Evolutionary conservation across 2,113 vertebrate genomes (phyloP).

Genomic region (Zingel zingel): DNA sequence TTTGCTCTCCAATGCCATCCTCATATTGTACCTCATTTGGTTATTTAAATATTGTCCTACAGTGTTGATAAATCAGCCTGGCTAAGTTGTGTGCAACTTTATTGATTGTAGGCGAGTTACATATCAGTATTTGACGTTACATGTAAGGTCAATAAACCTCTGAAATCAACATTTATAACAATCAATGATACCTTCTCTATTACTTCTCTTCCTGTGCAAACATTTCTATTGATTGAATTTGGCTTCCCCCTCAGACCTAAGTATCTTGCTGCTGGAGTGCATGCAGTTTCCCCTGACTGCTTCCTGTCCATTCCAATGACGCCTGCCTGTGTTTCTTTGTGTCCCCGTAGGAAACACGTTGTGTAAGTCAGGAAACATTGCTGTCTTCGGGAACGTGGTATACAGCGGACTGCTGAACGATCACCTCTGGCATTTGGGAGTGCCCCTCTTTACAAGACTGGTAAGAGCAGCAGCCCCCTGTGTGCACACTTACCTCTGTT

Average conservation of each 20-base stretch:
- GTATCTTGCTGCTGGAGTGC: constrained; percentile 5
- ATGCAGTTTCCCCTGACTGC: constrained; percentile 19
- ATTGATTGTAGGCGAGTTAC: constrained; percentile 51
- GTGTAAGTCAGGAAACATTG: constrained; percentile 83
- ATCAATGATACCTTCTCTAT: constrained; percentile 69
- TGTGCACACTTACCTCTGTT: constrained; percentile 59
- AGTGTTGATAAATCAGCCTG: neutral
- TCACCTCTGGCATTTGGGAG: constrained; percentile 83
- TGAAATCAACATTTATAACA: constrained; percentile 71
- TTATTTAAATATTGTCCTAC: neutral
- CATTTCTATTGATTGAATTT: constrained; percentile 70
- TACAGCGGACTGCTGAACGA: constrained; percentile 82
- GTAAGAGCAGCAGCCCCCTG: constrained; percentile 70
- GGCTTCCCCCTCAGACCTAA: neutral
- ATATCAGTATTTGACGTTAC: constrained; percentile 61
- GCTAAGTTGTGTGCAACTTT: constrained; percentile 30
- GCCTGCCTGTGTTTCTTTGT: constrained; percentile 52
- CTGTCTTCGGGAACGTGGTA: constrained; percentile 84
- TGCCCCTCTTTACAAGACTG: constrained; percentile 84
- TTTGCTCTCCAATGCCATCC: neutral
- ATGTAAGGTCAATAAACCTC: constrained; percentile 69
- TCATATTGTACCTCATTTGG: neutral
- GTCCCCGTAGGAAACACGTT: constrained; percentile 78
- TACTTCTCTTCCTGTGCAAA: constrained; percentile 55
- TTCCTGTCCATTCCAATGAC: constrained; percentile 60